Conservation (phyloP, 2,888 invertebrate genomes). For the Gymnosoma rotundatum region DNA sequence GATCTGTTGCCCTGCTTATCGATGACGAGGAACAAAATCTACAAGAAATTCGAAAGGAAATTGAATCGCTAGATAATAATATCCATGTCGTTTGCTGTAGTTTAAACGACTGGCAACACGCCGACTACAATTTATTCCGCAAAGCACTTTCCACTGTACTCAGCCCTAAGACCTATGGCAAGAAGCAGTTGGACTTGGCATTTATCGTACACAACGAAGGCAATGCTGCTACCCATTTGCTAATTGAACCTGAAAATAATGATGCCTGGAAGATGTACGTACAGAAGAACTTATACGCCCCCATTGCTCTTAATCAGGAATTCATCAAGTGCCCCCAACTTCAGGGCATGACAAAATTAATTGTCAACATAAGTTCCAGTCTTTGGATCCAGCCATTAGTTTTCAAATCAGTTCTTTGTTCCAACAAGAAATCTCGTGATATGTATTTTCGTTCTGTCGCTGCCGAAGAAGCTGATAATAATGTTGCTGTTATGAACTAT, state of each 20-base stretch:
- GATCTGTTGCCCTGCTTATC: slow-evolving; percentile 88
- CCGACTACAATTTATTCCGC: slow-evolving; percentile 62
- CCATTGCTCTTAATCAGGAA: slow-evolving; percentile 77
- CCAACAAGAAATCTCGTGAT: slow-evolving; percentile 78
- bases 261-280: slow-evolving; percentile 76
- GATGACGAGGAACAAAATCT: slow-evolving; percentile 88
- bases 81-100: slow-evolving; percentile 82
- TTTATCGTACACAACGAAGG: slow-evolving; percentile 79
- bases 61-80: slow-evolving; percentile 82
- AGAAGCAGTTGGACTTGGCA: slow-evolving; percentile 74
- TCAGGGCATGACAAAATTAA: slow-evolving; percentile 73
- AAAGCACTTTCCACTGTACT: slow-evolving; percentile 70
- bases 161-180: slow-evolving; percentile 29
- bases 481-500: slow-evolving; percentile 77
- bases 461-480: slow-evolving; percentile 74
- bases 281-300: slow-evolving; percentile 75
- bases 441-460: slow-evolving; percentile 81
- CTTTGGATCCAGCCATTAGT: slow-evolving; percentile 76
- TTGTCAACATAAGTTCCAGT: slow-evolving; percentile 78
- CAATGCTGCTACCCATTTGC: slow-evolving; percentile 74
- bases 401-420: slow-evolving; percentile 76
- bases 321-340: slow-evolving; percentile 73
- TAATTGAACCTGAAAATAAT: slow-evolving; percentile 76
- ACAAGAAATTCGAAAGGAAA: slow-evolving; percentile 84
- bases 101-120: slow-evolving; percentile 71